Evolutionary conservation across 2,888 invertebrate genomes (phyloP).

Genomic region (Hyposoter didymator): DNA sequence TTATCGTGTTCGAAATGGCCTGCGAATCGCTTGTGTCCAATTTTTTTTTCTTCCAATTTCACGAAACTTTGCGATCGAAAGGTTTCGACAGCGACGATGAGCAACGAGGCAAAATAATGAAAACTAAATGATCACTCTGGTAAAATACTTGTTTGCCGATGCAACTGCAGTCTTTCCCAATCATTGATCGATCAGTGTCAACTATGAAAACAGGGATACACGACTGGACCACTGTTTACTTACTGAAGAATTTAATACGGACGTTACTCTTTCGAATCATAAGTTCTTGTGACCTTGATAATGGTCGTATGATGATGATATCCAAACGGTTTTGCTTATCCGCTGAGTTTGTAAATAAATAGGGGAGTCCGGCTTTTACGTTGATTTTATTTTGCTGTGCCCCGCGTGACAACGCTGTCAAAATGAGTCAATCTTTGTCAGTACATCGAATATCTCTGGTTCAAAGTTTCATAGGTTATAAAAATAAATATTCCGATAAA

Average conservation of each 20-base stretch:
- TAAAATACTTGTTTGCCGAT: background rate
- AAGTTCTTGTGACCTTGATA: slow-evolving; percentile 8
- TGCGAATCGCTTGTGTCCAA: background rate
- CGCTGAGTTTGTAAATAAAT: background rate
- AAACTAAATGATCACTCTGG: no score
- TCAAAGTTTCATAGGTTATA: background rate
- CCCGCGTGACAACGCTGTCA: background rate
- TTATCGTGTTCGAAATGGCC: background rate
- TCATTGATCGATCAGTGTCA: background rate
- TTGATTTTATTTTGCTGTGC: background rate
- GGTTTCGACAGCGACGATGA: background rate
- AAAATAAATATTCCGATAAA: background rate
- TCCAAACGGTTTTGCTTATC: background rate
- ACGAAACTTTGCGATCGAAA: background rate
- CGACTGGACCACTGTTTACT: background rate
- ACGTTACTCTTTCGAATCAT: background rate
- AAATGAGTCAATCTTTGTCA: background rate
- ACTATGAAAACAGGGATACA: background rate
- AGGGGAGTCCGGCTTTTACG: background rate
- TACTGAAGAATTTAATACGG: background rate
- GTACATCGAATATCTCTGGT: background rate
- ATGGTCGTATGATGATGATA: background rate
- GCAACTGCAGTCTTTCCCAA: background rate
- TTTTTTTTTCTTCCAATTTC: background rate
- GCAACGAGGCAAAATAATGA: no score